Base-by-base conservation (phyloP, 2,888 invertebrate species). In the Ganaspis brasiliensis region DNA sequence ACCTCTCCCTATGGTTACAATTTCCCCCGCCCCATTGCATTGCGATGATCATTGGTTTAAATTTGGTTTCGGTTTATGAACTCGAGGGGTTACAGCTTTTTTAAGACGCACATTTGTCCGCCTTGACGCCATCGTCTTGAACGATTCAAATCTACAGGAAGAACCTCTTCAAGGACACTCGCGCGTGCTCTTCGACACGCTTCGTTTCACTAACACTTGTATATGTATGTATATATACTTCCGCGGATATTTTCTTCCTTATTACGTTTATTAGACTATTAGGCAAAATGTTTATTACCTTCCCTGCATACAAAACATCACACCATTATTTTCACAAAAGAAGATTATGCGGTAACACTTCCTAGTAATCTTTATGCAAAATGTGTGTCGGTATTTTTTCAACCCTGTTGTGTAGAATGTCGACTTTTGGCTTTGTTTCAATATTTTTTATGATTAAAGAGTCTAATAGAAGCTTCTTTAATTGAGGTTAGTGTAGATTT, bases 21-120 rank as follows among this genome's bases (percentile, higher is more conserved):
- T 83, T n/a, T 86, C 84, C 84, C 83, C 84, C 82, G 81, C 83
- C 85, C 84, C 83, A 75, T 82, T 85, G 82, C 83, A 83, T 85
- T 85, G 81, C 84, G 84, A 83, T 84, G 85, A 86, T 88, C 87
- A 84, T 86, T 85, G 77, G 82, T 75, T 74, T 80, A 76, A 67
- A 67, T 45, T 49, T 67, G 67, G 67, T 67, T 67, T 67, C 67
- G 45, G 67, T 67, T 67, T 67, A 24, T 67, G 67, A 67, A 67
- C 67, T 26, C 67, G 72, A 76, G 79, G 72, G 77, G 80, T 80
- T 84, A 83, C 81, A 79, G 82, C 82, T 85, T 82, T 57, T 49
- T 70, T 76, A 81, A 82, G 83, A 81, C 79, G 80, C 82, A 72
- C 24, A 63, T 45, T 40, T 63, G 63, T 63, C 40, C 26, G 45